Percentiles rank a stretch among this genome's conserved stretches.
Conservation (phyloP, 2,797 vertebrate genomes). For the Eurystomus glaucurus region DNA sequence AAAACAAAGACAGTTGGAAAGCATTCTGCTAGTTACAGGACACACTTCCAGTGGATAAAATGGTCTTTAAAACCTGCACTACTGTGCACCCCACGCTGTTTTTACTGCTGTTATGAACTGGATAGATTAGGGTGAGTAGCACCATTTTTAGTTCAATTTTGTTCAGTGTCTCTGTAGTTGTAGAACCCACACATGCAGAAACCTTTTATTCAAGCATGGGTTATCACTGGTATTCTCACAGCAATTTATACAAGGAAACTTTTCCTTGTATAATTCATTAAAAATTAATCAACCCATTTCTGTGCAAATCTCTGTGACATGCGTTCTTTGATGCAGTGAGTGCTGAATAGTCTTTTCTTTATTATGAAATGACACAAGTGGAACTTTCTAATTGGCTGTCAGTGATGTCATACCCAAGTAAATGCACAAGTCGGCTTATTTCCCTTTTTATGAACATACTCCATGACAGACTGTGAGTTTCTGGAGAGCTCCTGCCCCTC, state of each 20-base stretch:
- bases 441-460: conserved; percentile 51
- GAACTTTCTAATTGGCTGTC: conserved; percentile 82
- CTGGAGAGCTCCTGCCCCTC: conserved; percentile 42
- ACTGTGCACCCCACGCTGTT: conserved; percentile 1
- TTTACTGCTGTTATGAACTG: conserved; percentile 52
- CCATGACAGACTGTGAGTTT: conserved; percentile 44
- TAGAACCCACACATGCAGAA: conserved; percentile 39
- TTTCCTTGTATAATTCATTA: conserved; percentile 78
- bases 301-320: conserved; percentile 81
- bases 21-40: not conserved
- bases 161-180: not conserved
- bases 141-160: conserved; percentile 30
- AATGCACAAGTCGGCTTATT: conserved; percentile 58
- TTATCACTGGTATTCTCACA: conserved; percentile 63
- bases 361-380: conserved; percentile 78
- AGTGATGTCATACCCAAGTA: conserved; percentile 73
- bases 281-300: conserved; percentile 82
- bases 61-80: conserved; percentile 37
- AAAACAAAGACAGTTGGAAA: conserved; percentile 30
- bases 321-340: conserved; percentile 75
- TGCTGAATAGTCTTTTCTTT: conserved; percentile 79
- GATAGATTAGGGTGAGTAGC: conserved; percentile 27
- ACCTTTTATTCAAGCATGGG: conserved; percentile 49
- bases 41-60: conserved; percentile 40
- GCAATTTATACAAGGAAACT: conserved; percentile 71